These are phyloP conservation scores for Mormyrus iriodes DNA, from an alignment of 2,113 vertebrate genomes.

Conservation along the genomic window DNA sequence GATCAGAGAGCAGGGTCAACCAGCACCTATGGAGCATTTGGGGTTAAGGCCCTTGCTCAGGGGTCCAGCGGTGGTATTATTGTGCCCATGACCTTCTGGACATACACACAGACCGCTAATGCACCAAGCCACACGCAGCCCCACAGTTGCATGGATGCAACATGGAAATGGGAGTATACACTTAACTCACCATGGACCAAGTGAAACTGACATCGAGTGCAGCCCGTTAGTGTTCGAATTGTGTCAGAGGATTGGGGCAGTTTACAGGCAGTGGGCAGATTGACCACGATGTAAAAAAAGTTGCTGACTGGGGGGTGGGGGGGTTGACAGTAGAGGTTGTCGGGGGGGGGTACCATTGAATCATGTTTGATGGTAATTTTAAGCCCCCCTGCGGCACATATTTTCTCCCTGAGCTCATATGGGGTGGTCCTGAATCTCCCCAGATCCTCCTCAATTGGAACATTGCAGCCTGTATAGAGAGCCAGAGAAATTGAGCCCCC, in stretches of 20 bases:
- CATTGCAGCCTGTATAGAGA: neutral
- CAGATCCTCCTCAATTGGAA: neutral
- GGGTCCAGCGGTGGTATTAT: neutral
- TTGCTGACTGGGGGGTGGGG: no score
- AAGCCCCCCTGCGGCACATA: neutral
- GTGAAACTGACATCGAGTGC: neutral
- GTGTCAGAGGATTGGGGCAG: neutral
- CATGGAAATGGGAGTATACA: neutral
- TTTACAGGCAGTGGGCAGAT: neutral
- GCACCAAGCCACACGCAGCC: neutral
- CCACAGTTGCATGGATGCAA: neutral
- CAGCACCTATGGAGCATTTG: neutral
- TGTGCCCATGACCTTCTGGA: neutral
- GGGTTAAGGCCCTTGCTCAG: neutral
- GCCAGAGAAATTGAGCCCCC: neutral
- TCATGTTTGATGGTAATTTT: neutral
- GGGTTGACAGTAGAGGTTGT: neutral
- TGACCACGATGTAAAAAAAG: neutral
- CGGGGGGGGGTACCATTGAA: neutral
- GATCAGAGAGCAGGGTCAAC: neutral
- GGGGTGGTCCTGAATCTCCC: neutral
- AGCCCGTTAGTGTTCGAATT: neutral
- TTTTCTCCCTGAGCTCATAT: neutral
- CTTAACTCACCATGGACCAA: neutral
- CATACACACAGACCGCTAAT: neutral